These are phyloP conservation scores for Hemaris fuciformis DNA, from an alignment of 2,888 invertebrate genomes.

Conservation along the genomic window DNA sequence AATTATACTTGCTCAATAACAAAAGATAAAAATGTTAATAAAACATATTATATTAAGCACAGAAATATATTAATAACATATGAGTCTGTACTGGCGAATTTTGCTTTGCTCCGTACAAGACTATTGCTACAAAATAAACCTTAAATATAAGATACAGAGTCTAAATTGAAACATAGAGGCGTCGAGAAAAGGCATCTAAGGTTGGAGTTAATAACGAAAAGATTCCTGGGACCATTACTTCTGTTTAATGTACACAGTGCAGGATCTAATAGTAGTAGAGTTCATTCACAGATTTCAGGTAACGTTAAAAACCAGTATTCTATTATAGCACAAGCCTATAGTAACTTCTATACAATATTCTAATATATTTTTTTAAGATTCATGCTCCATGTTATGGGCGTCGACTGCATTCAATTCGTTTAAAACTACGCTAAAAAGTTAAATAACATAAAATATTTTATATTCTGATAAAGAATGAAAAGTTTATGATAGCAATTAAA, in stretches of 20 bases:
- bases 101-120: conserved; percentile 17
- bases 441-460: too few relatives aligned
- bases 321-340: too few relatives aligned
- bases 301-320: background rate
- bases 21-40: conserved; percentile 27
- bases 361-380: too few relatives aligned
- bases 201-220: conserved; percentile 59
- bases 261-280: conserved; percentile 10
- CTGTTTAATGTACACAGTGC: conserved; percentile 27
- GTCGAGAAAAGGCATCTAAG: conserved; percentile 24
- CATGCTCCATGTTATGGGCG: too few relatives aligned
- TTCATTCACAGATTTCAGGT: background rate
- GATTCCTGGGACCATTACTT: conserved; percentile 52
- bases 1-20: conserved; percentile 14
- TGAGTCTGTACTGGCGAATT: conserved; percentile 23
- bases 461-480: too few relatives aligned
- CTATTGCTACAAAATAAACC: conserved; percentile 7
- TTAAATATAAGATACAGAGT: conserved; percentile 19
- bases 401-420: too few relatives aligned
- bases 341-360: too few relatives aligned
- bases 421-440: too few relatives aligned
- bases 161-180: conserved; percentile 15
- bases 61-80: conserved; percentile 59
- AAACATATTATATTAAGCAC: conserved; percentile 40
- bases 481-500: too few relatives aligned